phyloP scores from a whole-genome alignment of 2,797 vertebrate species.

The Phoeniculus purpureus region DNA sequence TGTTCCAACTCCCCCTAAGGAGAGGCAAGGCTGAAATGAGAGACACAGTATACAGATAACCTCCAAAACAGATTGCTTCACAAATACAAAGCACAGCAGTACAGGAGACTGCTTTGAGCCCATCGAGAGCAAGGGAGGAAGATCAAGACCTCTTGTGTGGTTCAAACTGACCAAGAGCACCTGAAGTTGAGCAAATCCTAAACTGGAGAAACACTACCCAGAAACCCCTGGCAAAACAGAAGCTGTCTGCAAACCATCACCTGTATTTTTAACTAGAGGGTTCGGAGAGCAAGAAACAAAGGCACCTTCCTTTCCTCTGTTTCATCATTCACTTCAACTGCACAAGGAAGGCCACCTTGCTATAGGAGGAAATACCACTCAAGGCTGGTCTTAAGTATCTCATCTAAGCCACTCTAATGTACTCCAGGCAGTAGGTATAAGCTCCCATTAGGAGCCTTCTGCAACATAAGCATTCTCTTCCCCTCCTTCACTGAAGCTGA shows the following conservation, averaged over 20 bases:
- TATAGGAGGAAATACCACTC: background rate
- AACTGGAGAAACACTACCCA: background rate
- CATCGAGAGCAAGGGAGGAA: background rate
- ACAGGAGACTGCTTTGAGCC: background rate
- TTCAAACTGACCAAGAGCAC: background rate
- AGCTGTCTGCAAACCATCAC: background rate
- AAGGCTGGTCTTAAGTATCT: background rate
- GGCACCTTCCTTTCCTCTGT: background rate
- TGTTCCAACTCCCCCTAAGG: background rate
- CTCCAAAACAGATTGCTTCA: background rate
- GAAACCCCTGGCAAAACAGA: background rate
- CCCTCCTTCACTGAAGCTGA: background rate
- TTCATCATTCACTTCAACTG: background rate
- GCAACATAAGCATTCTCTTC: background rate
- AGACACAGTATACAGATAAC: background rate
- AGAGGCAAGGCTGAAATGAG: background rate
- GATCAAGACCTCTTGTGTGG: background rate
- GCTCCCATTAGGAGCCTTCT: background rate
- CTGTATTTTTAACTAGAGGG: background rate
- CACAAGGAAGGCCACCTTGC: background rate
- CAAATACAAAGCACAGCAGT: background rate
- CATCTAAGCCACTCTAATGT: background rate
- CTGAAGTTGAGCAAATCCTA: background rate
- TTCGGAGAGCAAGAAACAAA: background rate
- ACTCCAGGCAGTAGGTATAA: background rate